A percentile compares a stretch with the other conserved stretches of the same genome.
Conservation (phyloP, 2,888 invertebrate species). For the Drosophila koepferae region DNA sequence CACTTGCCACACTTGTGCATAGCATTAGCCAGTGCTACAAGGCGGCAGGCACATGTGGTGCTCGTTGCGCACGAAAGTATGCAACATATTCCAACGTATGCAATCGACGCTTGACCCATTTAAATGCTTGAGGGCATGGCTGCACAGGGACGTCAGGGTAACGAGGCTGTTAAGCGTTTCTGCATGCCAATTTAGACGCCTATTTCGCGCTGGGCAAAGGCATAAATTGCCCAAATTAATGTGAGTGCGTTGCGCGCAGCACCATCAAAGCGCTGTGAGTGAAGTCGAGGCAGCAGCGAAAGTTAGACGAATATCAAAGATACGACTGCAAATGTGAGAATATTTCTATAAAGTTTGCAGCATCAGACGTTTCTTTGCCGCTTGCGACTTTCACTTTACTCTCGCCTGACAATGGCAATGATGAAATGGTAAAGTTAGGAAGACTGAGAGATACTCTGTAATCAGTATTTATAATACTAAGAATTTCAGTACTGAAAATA, state of each 20-base stretch:
- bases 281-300: background rate
- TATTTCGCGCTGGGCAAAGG: slow-evolving; percentile 7
- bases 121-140: slow-evolving; percentile 9
- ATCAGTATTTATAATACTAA: background rate
- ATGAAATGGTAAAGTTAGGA: too few species aligned
- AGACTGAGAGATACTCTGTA: background rate
- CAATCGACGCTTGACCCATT: slow-evolving; percentile 54
- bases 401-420: background rate
- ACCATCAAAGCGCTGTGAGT: slow-evolving; percentile 15
- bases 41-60: slow-evolving; percentile 47
- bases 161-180: slow-evolving; percentile 10
- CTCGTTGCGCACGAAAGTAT: slow-evolving; percentile 35
- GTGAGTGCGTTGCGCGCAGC: slow-evolving; percentile 56
- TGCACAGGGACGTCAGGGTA: too few species aligned
- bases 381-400: slow-evolving; percentile 49
- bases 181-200: slow-evolving; percentile 18
- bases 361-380: slow-evolving; percentile 10
- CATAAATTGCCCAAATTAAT: slow-evolving; percentile 76
- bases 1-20: slow-evolving; percentile 62
- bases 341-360: slow-evolving; percentile 56
- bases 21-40: slow-evolving; percentile 54
- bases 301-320: slow-evolving; percentile 13
- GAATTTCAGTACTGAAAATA: background rate
- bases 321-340: slow-evolving; percentile 31
- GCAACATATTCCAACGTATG: slow-evolving; percentile 53